Evolutionary conservation across 2,113 vertebrate species (phyloP).

Genomic region (Blennius ocellaris): DNA sequence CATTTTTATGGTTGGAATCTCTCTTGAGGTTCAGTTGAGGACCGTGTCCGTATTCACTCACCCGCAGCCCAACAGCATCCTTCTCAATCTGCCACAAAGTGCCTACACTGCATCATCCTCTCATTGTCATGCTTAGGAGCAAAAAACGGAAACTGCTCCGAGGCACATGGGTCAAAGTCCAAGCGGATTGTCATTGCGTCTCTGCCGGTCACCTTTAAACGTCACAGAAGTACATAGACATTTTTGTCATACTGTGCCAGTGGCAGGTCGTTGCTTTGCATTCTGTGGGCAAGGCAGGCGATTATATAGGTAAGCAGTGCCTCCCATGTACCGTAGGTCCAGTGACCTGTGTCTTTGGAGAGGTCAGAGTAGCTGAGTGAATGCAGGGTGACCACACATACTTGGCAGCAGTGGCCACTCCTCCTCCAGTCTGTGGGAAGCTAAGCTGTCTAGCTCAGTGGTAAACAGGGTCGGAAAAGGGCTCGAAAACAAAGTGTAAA

Average conservation of each 20-base stretch:
- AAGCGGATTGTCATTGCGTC: not conserved
- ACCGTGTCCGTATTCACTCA: not conserved
- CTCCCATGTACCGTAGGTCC: not conserved
- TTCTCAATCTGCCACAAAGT: constrained; percentile 1
- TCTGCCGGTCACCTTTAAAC: constrained; percentile 12
- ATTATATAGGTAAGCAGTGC: not conserved
- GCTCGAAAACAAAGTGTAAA: not conserved
- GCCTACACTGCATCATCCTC: not conserved
- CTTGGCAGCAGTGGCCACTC: constrained; percentile 5
- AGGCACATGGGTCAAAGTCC: not conserved
- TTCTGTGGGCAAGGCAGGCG: not conserved
- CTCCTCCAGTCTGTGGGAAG: not conserved
- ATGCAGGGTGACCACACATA: constrained; percentile 12
- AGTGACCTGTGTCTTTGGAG: not conserved
- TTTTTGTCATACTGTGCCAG: constrained; percentile 1
- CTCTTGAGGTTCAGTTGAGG: constrained; percentile 10
- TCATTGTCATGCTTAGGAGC: not conserved
- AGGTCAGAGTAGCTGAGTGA: not conserved
- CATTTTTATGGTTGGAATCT: constrained; percentile 2
- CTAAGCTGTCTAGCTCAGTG: not conserved
- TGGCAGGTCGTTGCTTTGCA: not conserved
- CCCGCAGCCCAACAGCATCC: constrained; percentile 6
- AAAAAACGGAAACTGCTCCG: not conserved
- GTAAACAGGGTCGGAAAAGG: constrained; percentile 1
- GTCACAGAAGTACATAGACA: constrained; percentile 1